phyloP scores from a whole-genome alignment of 1,140 invertebrate species.

The Drosophila sucinea region DNA sequence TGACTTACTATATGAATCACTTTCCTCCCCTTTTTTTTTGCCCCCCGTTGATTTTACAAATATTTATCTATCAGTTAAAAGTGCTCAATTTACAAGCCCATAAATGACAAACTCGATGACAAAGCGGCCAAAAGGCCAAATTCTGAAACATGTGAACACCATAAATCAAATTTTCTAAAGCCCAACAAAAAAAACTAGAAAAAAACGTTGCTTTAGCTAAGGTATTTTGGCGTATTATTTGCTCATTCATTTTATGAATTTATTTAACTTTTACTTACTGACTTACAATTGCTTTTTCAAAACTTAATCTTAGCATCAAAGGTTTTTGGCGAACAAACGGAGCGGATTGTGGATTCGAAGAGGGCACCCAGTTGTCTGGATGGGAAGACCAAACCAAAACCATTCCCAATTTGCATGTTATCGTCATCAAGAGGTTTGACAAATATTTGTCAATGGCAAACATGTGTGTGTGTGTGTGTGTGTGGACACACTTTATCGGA shows the following conservation, averaged over 20 bases:
- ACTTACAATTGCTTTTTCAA: slow-evolving; percentile 15
- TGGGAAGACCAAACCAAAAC: background rate
- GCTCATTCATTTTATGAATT: slow-evolving; percentile 64
- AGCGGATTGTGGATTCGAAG: background rate
- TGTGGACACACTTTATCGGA: slow-evolving; percentile 18
- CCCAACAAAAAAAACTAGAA: slow-evolving; percentile 17
- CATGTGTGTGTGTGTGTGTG: background rate
- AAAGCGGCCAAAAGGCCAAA: slow-evolving; percentile 38
- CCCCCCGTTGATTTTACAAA: background rate
- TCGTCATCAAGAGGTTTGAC: slow-evolving; percentile 22
- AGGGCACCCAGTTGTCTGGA: background rate
- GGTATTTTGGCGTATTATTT: slow-evolving; percentile 61
- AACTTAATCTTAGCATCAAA: background rate
- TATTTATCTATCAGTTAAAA: slow-evolving; percentile 41
- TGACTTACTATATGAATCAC: no score
- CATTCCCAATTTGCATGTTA: slow-evolving; percentile 55
- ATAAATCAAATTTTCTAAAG: slow-evolving; percentile 56
- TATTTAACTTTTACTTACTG: slow-evolving; percentile 40
- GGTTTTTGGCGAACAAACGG: background rate
- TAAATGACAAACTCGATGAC: slow-evolving; percentile 57
- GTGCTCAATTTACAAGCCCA: slow-evolving; percentile 67
- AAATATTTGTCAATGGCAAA: slow-evolving; percentile 61
- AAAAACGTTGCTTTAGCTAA: background rate
- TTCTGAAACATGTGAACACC: slow-evolving; percentile 49
- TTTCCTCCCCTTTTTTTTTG: no score